phyloP scores from a whole-genome alignment of 2,888 invertebrate genomes.

The Drosophila flavopinicola region DNA sequence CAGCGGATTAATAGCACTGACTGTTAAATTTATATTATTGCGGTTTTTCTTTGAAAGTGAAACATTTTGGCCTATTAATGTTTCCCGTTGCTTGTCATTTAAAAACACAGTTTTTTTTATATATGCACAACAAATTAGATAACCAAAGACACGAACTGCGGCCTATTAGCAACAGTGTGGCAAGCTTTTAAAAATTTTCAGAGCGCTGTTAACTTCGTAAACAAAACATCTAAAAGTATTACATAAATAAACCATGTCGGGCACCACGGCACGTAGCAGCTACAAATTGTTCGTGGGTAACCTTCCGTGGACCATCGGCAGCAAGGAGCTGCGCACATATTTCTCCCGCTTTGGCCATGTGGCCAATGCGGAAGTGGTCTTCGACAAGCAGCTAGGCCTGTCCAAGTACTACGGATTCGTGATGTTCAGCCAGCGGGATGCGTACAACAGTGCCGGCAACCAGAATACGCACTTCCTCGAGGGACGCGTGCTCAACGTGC shows the following conservation, averaged over 20 bases:
- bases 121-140: no score
- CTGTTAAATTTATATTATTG: not conserved
- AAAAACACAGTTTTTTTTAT: no score
- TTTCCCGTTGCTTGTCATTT: no score
- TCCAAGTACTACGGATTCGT: conserved; percentile 92
- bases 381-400: conserved; percentile 90
- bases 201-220: conserved; percentile 23
- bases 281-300: conserved; percentile 90
- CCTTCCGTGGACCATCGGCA: conserved; percentile 92
- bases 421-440: conserved; percentile 87
- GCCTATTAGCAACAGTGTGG: conserved; percentile 6
- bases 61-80: no score
- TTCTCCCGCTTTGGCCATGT: conserved; percentile 92
- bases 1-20: no score
- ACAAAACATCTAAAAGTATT: conserved; percentile 13
- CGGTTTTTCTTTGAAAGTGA: not conserved
- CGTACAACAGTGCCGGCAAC: conserved; percentile 87
- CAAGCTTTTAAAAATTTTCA: not conserved
- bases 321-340: conserved; percentile 89
- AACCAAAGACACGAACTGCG: no score
- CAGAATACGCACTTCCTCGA: conserved; percentile 88
- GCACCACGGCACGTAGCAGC: conserved; percentile 70
- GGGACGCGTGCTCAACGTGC: conserved; percentile 88
- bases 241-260: conserved; percentile 61
- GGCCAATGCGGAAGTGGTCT: conserved; percentile 87